A percentile compares a stretch with the other conserved stretches of the same genome.
These are phyloP conservation scores for Microhierax caerulescens DNA, from an alignment of 2,797 vertebrate species.

Conservation along the genomic window DNA sequence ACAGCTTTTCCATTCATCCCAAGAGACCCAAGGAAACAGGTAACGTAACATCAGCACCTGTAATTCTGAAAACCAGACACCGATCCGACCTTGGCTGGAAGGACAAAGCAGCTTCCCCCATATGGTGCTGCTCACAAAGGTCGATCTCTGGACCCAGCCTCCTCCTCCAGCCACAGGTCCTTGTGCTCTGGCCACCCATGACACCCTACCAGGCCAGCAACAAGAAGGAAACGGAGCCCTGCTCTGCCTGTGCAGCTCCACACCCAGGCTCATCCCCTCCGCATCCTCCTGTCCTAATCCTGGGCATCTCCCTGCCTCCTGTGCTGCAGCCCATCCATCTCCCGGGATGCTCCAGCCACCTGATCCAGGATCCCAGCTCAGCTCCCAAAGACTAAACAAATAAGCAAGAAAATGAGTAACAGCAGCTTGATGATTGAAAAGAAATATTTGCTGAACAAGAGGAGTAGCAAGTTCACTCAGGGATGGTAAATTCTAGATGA, in stretches of 20 bases:
- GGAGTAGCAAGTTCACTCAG: background rate
- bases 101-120: background rate
- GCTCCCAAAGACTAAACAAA: too few species aligned
- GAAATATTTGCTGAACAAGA: rapidly evolving
- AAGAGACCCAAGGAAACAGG: background rate
- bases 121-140: rapidly evolving
- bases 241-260: background rate
- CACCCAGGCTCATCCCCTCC: rapidly evolving
- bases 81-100: background rate
- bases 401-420: rapidly evolving
- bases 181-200: rapidly evolving
- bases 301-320: background rate
- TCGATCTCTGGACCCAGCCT: background rate
- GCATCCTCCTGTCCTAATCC: background rate
- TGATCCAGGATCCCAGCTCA: rapidly evolving
- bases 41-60: background rate
- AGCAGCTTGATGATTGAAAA: rapidly evolving
- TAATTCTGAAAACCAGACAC: background rate
- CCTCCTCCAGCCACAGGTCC: background rate
- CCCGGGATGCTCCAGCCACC: rapidly evolving
- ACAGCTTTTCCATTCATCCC: background rate
- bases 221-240: background rate
- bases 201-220: background rate
- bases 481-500: background rate
- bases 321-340: background rate